Conservation (phyloP, 2,888 invertebrate species). For the Drosophila sordidula region DNA sequence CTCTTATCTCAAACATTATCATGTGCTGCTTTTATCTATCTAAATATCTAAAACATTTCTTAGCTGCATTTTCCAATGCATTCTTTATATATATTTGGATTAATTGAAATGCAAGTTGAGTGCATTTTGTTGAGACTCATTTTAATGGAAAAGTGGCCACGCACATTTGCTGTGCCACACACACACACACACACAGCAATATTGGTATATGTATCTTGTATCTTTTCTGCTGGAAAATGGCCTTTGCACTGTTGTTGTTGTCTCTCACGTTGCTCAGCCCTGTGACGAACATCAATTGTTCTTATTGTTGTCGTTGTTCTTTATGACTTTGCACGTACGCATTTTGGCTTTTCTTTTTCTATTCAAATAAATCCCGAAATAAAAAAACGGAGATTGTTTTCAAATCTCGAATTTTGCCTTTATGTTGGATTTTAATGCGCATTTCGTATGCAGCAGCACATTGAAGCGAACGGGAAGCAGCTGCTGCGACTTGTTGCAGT, state of each 20-base stretch:
- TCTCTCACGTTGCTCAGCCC: constrained; percentile 37
- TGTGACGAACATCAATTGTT: constrained; percentile 31
- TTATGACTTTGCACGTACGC: constrained; percentile 71
- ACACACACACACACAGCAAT: constrained; percentile 4
- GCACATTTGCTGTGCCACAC: constrained; percentile 55
- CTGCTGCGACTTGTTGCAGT: constrained; percentile 39
- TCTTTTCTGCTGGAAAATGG: constrained; percentile 15
- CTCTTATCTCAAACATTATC: neutral
- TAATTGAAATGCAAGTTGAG: constrained; percentile 70
- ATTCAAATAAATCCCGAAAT: constrained; percentile 33
- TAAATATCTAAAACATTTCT: neutral
- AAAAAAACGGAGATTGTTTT: neutral
- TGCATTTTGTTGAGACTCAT: constrained; percentile 27
- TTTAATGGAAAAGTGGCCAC: constrained; percentile 62
- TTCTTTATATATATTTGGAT: constrained; percentile 23
- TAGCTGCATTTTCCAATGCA: neutral
- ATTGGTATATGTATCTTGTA: constrained; percentile 20
- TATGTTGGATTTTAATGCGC: constrained; percentile 35
- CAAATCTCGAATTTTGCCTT: constrained; percentile 8
- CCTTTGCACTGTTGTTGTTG: constrained; percentile 23
- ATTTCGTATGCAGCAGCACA: constrained; percentile 45
- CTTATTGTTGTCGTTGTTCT: constrained; percentile 35
- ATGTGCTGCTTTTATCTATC: neutral
- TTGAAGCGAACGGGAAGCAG: constrained; percentile 20
- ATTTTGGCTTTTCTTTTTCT: constrained; percentile 32